A percentile compares a stretch with the other conserved stretches of the same genome.
These are phyloP conservation scores for Megaleporinus macrocephalus DNA, from an alignment of 2,113 vertebrate genomes.

Conservation along the genomic window DNA sequence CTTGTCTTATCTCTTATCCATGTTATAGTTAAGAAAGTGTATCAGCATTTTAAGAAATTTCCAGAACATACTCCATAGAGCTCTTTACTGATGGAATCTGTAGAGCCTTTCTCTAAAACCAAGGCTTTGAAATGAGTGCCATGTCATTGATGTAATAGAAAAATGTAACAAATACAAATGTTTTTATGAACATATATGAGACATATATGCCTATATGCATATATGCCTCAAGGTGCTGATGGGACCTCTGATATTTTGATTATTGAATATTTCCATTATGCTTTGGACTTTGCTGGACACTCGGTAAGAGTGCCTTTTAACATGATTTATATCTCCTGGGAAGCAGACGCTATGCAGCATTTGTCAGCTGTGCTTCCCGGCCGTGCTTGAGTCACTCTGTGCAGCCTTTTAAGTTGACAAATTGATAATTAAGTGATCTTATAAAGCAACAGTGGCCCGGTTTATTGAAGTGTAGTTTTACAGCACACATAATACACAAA, in stretches of 20 bases:
- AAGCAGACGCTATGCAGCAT: slow-evolving; percentile 19
- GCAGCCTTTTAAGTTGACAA: not conserved
- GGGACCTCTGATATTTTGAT: not conserved
- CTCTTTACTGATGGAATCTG: not conserved
- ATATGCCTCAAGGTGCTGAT: not conserved
- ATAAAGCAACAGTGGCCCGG: not conserved
- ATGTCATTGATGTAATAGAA: not conserved
- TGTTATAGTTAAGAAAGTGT: not conserved
- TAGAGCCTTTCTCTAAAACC: not conserved
- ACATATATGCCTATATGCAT: not conserved
- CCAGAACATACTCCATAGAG: not conserved
- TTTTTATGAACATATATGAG: not conserved
- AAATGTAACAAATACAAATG: not conserved
- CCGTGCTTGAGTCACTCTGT: slow-evolving; percentile 64
- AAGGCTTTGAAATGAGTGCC: not conserved
- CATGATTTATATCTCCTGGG: slow-evolving; percentile 58
- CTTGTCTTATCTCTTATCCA: too few species aligned
- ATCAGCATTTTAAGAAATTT: not conserved
- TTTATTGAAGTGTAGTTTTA: not conserved
- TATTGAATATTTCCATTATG: not conserved
- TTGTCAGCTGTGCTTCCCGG: slow-evolving; percentile 47
- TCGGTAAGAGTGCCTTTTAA: slow-evolving; percentile 46
- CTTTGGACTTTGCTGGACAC: not conserved
- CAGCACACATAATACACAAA: not conserved
- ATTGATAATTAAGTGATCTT: not conserved